These are phyloP conservation scores for Brenthis daphne DNA, from an alignment of 2,888 invertebrate genomes.

Conservation along the genomic window DNA sequence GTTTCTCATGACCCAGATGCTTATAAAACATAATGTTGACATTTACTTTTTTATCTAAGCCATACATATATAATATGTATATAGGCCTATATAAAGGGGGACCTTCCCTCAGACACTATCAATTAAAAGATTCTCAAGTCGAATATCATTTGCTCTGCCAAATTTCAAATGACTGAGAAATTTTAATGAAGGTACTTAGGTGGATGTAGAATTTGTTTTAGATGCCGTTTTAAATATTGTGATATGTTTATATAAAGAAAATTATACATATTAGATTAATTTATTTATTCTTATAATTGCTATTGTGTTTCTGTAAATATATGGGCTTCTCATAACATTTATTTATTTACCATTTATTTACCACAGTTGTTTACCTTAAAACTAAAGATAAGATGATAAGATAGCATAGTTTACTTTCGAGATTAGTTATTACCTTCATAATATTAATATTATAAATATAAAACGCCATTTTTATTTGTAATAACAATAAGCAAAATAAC, in stretches of 20 bases:
- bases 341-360: not conserved
- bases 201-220: too few relatives aligned
- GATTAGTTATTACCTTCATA: too few relatives aligned
- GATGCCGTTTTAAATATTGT: too few relatives aligned
- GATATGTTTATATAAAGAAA: not conserved
- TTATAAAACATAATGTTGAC: slow-evolving; percentile 25
- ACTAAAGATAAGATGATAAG: not conserved
- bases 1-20: slow-evolving; percentile 24
- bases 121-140: slow-evolving; percentile 9
- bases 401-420: not conserved
- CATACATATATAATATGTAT: too few relatives aligned
- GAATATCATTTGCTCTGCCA: not conserved
- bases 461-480: too few relatives aligned
- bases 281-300: not conserved
- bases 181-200: slow-evolving; percentile 10
- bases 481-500: too few relatives aligned
- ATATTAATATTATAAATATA: too few relatives aligned
- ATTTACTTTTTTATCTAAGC: slow-evolving; percentile 13
- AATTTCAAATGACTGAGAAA: not conserved
- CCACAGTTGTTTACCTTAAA: not conserved
- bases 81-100: slow-evolving; percentile 6
- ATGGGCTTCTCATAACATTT: not conserved
- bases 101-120: not conserved
- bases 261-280: too few relatives aligned
- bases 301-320: not conserved